Evolutionary conservation across 2,113 vertebrate genomes (phyloP).

Genomic region (Scomber colias): DNA sequence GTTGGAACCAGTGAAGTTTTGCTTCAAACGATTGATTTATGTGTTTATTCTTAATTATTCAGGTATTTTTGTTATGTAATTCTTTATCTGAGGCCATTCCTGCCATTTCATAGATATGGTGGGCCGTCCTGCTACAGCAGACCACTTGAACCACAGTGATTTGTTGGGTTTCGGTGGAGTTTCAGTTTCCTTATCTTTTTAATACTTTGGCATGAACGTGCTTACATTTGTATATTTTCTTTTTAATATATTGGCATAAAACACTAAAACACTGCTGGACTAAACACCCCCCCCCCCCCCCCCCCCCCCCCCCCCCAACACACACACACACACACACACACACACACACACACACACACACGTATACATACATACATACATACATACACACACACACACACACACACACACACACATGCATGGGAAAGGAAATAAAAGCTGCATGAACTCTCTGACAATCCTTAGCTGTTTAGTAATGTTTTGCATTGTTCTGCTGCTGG

Average conservation of each 20-base stretch:
- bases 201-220: slow-evolving; percentile 1
- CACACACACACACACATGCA: slow-evolving; percentile 20
- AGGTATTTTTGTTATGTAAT: background rate
- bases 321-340: background rate
- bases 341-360: background rate
- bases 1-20: background rate
- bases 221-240: slow-evolving; percentile 20
- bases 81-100: too few species aligned
- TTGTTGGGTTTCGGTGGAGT: background rate
- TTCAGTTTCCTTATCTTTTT: slow-evolving; percentile 15
- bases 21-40: background rate
- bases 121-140: slow-evolving; percentile 2
- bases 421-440: slow-evolving; percentile 47
- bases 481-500: slow-evolving; percentile 36
- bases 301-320: too few species aligned
- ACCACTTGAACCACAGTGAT: background rate
- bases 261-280: slow-evolving; percentile 13
- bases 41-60: background rate
- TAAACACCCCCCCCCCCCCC: background rate
- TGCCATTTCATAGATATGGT: background rate
- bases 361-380: slow-evolving; percentile 17
- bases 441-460: slow-evolving; percentile 26
- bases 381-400: background rate
- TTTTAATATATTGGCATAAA: slow-evolving; percentile 1
- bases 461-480: slow-evolving; percentile 22